Evolutionary conservation across 2,113 vertebrate genomes (phyloP).

Genomic region (Apus apus): DNA sequence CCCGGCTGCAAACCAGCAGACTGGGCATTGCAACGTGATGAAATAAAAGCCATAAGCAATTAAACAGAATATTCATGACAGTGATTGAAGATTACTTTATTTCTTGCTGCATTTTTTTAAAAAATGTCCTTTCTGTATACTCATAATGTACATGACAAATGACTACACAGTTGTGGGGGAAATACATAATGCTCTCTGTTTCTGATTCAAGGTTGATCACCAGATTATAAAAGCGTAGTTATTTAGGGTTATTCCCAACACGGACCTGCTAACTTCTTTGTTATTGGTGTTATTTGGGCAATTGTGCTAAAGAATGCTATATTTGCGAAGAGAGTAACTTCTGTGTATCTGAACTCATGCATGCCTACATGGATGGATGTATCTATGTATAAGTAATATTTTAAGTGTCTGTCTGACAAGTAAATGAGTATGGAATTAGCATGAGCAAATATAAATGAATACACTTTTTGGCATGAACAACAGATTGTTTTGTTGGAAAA

Average conservation of each 20-base stretch:
- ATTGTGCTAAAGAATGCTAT: not conserved
- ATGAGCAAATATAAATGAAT: not conserved
- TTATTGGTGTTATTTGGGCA: not conserved
- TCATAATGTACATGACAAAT: not conserved
- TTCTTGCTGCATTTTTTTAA: slow-evolving; percentile 20
- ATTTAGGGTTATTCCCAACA: slow-evolving; percentile 7
- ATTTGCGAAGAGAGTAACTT: not conserved
- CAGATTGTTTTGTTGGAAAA: not conserved
- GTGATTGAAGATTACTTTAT: slow-evolving; percentile 27
- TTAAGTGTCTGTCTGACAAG: not conserved
- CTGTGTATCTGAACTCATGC: not conserved
- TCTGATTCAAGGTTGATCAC: not conserved
- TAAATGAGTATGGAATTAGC: not conserved
- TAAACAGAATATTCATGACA: slow-evolving; percentile 21
- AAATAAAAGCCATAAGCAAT: slow-evolving; percentile 28
- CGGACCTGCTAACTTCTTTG: not conserved
- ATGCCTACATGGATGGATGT: not conserved
- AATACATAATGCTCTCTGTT: not conserved
- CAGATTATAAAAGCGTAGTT: slow-evolving; percentile 1
- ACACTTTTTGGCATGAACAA: not conserved
- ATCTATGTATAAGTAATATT: not conserved
- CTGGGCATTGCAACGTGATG: not conserved
- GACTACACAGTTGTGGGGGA: not conserved
- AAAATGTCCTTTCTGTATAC: not conserved
- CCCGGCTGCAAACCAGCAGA: not conserved